Base-by-base conservation (phyloP, 2,113 vertebrate genomes). In the Pan paniscus region DNA sequence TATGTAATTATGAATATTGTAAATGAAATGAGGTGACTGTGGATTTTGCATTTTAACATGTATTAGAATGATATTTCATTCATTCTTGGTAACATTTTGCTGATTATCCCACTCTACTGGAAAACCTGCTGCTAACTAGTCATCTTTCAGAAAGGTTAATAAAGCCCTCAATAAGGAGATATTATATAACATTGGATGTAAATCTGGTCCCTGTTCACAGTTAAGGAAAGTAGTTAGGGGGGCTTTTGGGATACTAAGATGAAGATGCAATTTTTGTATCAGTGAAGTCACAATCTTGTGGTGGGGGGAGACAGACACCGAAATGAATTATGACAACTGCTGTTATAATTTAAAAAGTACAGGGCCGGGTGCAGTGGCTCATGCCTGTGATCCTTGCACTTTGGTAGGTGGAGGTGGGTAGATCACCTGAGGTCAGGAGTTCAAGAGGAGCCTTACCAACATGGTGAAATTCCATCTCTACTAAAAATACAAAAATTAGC, bases 1-100 rank as follows among this genome's bases (percentile, higher is more conserved):
- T 93, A 87, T 97, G 89, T 70, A 98, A 97, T 98, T 98, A 97
- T 81, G 20, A 90, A 92, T 95, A 96, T 83, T 97, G 67, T 97
- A 97, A 97, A 92, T 93, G 70, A 87, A 97, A 95, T 70, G 52
- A 97, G 46, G 38, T 92, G 48, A 97, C 85, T n/a, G 90, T 57
- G 57, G 35, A 79, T 64, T 94, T 23, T 50, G 78, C 57, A 55
- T 40, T 90, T 93, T 57, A 92, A 97, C 48, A 50, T 17, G 38
- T 55, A 27, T 50, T 94, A 35, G 67, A 96, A 88, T 23, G 95
- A 8, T 20, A 50, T 89, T 70, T 84, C 43, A 52, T 86, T 90
- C 89, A 81, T 97, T 97, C 87, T 52, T 86, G 61, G 25, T 92
- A 83, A 87, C 22, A 81, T 70, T 85, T 96, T 93, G 73, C 43